phyloP scores from a whole-genome alignment of 2,113 vertebrate species.

The Ictalurus furcatus region DNA sequence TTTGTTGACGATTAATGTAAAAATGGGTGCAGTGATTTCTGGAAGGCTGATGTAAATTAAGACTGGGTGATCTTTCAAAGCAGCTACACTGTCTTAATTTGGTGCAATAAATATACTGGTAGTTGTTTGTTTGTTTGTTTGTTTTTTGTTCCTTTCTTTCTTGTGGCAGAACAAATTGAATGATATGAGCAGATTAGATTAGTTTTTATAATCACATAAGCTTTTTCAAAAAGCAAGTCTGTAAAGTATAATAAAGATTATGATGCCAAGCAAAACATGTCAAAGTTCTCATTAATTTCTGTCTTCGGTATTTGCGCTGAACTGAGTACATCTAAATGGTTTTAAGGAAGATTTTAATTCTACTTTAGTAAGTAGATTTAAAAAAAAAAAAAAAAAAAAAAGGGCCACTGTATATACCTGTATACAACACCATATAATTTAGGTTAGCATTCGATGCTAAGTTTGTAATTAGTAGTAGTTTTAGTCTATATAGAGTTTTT shows the following conservation, averaged over 20 bases:
- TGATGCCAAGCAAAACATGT: not conserved
- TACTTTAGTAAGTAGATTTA: not conserved
- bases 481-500: too few species aligned
- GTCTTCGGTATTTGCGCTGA: not conserved
- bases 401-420: not conserved
- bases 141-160: not conserved
- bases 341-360: not conserved
- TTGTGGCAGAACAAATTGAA: constrained; percentile 23
- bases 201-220: constrained; percentile 39
- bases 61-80: constrained; percentile 6
- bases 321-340: not conserved
- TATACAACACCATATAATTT: not conserved
- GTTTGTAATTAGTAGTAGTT: not conserved
- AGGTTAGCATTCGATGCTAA: not conserved
- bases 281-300: not conserved
- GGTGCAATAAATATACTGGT: constrained; percentile 47
- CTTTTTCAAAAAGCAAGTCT: constrained; percentile 36
- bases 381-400: not conserved
- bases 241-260: constrained; percentile 49
- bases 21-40: not conserved
- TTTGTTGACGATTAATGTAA: constrained; percentile 37
- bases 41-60: not conserved
- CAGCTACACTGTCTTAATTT: constrained; percentile 28
- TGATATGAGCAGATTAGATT: not conserved
- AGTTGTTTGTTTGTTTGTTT: not conserved